A percentile compares a stretch with the other conserved stretches of the same genome.
Conservation (phyloP, 2,888 invertebrate species). For the Xestia ashworthii region DNA sequence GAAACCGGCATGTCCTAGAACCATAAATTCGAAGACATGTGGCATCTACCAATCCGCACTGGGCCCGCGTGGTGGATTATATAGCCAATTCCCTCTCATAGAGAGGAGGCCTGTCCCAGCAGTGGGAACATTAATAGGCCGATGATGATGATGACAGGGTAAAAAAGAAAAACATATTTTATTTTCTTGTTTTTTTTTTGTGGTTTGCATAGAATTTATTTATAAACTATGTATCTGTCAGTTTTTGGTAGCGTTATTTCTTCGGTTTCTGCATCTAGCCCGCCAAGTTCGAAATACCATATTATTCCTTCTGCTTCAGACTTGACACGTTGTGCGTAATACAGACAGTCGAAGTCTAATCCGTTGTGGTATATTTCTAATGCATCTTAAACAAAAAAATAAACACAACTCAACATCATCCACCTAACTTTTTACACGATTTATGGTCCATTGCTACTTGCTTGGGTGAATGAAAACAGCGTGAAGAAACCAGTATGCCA, state of each 20-base stretch:
- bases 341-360: constrained; percentile 17
- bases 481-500: too few species aligned
- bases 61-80: too few species aligned
- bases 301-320: constrained; percentile 26
- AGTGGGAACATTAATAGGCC: too few species aligned
- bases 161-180: neutral
- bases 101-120: too few species aligned
- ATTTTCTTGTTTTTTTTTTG: too few species aligned
- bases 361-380: constrained; percentile 53
- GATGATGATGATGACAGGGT: too few species aligned
- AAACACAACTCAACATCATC: neutral
- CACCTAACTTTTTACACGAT: neutral
- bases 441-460: too few species aligned
- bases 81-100: too few species aligned
- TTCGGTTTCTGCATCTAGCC: neutral
- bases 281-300: constrained; percentile 34
- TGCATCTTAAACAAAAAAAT: constrained; percentile 29
- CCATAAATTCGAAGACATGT: too few species aligned
- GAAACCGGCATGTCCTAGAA: too few species aligned
- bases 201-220: neutral
- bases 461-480: too few species aligned
- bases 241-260: constrained; percentile 12
- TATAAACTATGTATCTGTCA: neutral
- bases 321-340: constrained; percentile 18
- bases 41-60: too few species aligned